Percentiles rank a stretch among this genome's conserved stretches.
Evolutionary conservation across 2,888 invertebrate genomes (phyloP).

Genomic region (Coronaproctus castanopsis): DNA sequence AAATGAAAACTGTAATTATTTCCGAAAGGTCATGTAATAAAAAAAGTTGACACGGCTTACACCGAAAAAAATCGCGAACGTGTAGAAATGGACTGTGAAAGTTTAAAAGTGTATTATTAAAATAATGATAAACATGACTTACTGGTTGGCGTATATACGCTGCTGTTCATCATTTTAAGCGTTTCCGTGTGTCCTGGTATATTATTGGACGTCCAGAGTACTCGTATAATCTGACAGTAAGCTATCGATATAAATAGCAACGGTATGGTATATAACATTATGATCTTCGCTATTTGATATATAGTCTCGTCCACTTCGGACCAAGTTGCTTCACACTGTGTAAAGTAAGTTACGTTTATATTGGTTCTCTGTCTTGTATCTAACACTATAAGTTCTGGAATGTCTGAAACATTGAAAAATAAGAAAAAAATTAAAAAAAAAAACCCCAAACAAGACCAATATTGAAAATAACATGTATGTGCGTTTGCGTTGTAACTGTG

Average conservation of each 20-base stretch:
- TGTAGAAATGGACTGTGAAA: too few species aligned
- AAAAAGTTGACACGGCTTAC: too few species aligned
- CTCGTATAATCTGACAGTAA: slow-evolving; percentile 62
- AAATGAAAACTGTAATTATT: too few species aligned
- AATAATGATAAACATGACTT: too few species aligned
- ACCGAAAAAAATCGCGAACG: too few species aligned
- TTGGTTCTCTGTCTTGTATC: slow-evolving; percentile 30
- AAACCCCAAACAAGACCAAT: slow-evolving; percentile 1
- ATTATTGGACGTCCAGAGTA: slow-evolving; percentile 59
- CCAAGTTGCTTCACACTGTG: slow-evolving; percentile 54
- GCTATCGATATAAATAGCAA: slow-evolving; percentile 62
- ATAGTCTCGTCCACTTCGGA: slow-evolving; percentile 42
- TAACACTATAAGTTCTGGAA: slow-evolving; percentile 57
- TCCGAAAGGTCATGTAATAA: too few species aligned
- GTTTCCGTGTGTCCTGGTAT: slow-evolving; percentile 41
- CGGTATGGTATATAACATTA: slow-evolving; percentile 59
- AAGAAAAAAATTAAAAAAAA: too few species aligned
- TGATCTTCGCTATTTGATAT: slow-evolving; percentile 46
- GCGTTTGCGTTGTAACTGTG: too few species aligned
- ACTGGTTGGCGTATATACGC: too few species aligned
- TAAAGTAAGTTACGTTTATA: slow-evolving; percentile 38
- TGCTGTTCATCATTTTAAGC: slow-evolving; percentile 14
- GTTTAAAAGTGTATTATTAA: too few species aligned
- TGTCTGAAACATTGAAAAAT: too few species aligned
- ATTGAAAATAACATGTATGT: slow-evolving; percentile 11